A percentile compares a stretch with the other conserved stretches of the same genome.
These are phyloP conservation scores for Darevskia mixta DNA, from an alignment of 2,797 vertebrate species.

Conservation along the genomic window DNA sequence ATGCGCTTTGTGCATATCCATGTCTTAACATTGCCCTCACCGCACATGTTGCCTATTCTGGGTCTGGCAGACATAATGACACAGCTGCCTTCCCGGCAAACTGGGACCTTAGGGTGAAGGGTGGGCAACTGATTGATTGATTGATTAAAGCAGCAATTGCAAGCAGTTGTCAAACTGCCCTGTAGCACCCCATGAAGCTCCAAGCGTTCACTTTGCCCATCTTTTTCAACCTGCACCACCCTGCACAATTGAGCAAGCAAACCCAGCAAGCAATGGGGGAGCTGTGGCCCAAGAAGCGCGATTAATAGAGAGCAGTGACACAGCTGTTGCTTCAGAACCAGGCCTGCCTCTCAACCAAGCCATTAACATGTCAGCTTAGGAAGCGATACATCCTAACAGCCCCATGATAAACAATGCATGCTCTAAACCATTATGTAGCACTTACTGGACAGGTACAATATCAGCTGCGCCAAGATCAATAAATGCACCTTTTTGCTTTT, in stretches of 20 bases:
- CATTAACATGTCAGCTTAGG: constrained; percentile 20
- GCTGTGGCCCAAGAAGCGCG: not conserved
- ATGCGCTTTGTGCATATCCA: not conserved
- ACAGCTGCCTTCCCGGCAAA: too few relatives aligned
- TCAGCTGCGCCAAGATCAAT: constrained; percentile 24
- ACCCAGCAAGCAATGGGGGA: not conserved
- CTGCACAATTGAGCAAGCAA: not conserved
- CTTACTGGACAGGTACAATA: not conserved
- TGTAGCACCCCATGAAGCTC: constrained; percentile 24
- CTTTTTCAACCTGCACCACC: not conserved
- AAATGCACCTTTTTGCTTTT: constrained; percentile 29
- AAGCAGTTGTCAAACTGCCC: constrained; percentile 13
- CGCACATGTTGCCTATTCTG: not conserved
- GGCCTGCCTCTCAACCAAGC: constrained; percentile 1
- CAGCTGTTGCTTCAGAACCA: not conserved
- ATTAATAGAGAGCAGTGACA: not conserved
- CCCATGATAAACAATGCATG: not conserved
- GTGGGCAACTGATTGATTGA: too few relatives aligned
- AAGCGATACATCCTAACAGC: constrained; percentile 14
- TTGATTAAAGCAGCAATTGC: not conserved
- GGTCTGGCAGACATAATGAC: not conserved
- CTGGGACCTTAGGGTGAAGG: not conserved
- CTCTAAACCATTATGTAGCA: not conserved
- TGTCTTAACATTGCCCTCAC: not conserved
- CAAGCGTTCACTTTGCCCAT: not conserved